Evolutionary conservation across 2,888 invertebrate genomes (phyloP), one percentile per base, ranked within the genome.

Genomic region (Serripes groenlandicus): DNA sequence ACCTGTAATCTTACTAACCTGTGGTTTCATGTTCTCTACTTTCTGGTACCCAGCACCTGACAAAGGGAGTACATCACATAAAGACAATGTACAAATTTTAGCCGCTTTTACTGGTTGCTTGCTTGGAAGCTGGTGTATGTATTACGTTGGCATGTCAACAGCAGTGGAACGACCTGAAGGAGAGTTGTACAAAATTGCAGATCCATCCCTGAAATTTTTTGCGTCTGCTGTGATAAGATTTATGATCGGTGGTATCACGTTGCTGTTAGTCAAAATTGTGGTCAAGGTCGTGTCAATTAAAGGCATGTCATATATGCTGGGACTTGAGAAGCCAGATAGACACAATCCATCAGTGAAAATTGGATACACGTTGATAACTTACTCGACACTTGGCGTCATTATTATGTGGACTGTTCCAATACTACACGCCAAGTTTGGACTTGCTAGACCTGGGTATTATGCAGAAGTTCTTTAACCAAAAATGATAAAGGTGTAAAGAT

Each of bases 61-160:
- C 28, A 90, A 90, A 49, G 87, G 86, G 42, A 87, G 87, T 49
- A 83, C 85, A 32, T 87, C 91, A 2, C 88, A 90, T 72, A 88
- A 86, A 0, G 90, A 91, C 73, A 90, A 89, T 28, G 89, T 92
- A 7, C 89, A 91, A 72, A 90, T 91, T 52, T 89, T 92, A 3
- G 85, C 91, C 0, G 81, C 90, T 0, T 28, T 85, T 7, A 85
- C 86, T 3, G 92, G 92, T 0, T 75, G 86, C 1, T 76, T 86
- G 23, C 37, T 90, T 5, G 92, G 91, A 4, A 58, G 74, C 15
- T 92, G 92, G 92, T 68, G 90, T 15, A 90, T 90, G 69, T 90
- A 90, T 79, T 90, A 90, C 64, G 86, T 88, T 18, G 91, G 90
- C 0, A 89, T 89, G 73, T 84, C 90, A 2, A 77, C 80, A 7